Conservation (phyloP, 37 sponge, comb jelly and placozoan genomes). For the Beroe ovata region DNA sequence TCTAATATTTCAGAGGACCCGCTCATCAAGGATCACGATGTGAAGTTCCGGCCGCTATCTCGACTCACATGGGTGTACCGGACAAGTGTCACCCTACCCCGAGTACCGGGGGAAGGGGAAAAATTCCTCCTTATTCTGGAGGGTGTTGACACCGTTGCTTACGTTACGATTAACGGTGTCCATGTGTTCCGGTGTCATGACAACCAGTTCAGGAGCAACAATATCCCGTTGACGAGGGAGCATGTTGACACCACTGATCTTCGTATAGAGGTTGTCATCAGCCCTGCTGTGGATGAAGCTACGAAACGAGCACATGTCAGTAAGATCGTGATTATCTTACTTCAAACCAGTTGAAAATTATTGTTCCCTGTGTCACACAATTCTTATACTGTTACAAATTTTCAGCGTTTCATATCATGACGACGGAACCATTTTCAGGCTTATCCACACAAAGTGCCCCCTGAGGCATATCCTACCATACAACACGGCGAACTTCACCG, state of each 20-base stretch:
- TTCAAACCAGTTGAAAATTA: no score
- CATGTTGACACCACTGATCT: background rate
- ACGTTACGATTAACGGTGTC: background rate
- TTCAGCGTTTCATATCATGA: no score
- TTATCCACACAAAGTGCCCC: constrained; percentile 28
- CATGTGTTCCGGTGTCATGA: constrained; percentile 4
- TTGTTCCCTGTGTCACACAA: no score
- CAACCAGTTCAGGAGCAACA: constrained; percentile 22
- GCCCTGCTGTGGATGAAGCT: constrained; percentile 1
- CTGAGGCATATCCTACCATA: constrained; percentile 2
- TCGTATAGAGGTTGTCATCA: background rate
- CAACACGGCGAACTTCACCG: constrained; percentile 26
- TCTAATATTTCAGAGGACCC: constrained; percentile 38
- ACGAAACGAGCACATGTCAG: background rate
- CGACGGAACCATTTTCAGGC: background rate
- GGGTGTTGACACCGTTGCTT: constrained; percentile 17
- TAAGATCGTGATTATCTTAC: no score
- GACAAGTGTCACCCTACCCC: background rate
- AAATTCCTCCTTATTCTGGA: constrained; percentile 7
- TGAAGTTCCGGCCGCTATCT: constrained; percentile 26
- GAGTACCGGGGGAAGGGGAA: background rate
- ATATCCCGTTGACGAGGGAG: background rate
- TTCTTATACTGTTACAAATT: no score
- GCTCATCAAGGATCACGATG: constrained; percentile 13
- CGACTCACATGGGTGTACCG: constrained; percentile 16